A percentile compares a stretch with the other conserved stretches of the same genome.
Evolutionary conservation across 2,888 invertebrate genomes (phyloP).

Genomic region (Eristalinus aeneus): DNA sequence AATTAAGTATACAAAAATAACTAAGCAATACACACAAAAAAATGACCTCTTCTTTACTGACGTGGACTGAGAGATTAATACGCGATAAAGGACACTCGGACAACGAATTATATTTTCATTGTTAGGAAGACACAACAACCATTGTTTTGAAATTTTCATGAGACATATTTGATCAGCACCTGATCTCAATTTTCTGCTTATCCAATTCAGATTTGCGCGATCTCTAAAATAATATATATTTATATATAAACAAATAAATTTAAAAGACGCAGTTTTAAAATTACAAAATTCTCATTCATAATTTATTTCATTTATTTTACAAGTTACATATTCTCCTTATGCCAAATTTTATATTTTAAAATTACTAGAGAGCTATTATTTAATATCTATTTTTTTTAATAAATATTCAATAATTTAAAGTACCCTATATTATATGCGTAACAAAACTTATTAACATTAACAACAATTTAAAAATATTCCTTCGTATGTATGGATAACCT

Average conservation of each 20-base stretch:
- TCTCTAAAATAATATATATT: neutral
- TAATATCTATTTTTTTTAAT: constrained; percentile 17
- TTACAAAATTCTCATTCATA: constrained; percentile 38
- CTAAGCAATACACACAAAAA: no score
- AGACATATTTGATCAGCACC: no score
- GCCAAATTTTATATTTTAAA: neutral
- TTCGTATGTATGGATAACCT: neutral
- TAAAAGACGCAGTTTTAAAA: neutral
- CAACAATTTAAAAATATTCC: constrained; percentile 16
- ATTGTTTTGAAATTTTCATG: no score
- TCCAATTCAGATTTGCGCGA: no score
- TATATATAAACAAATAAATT: neutral
- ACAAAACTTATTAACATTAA: constrained; percentile 19
- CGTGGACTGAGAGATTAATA: no score
- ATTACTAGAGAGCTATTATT: constrained; percentile 12
- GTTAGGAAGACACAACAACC: no score
- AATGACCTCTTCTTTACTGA: no score
- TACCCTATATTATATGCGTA: constrained; percentile 15
- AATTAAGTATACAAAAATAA: constrained; percentile 13
- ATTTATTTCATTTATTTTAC: neutral
- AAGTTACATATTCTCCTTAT: neutral
- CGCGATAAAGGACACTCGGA: no score
- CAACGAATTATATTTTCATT: no score
- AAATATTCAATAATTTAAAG: constrained; percentile 31
- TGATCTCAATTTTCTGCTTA: no score